Evolutionary conservation across 2,797 vertebrate species (phyloP).

Genomic region (Dendrocincla tyrannina): DNA sequence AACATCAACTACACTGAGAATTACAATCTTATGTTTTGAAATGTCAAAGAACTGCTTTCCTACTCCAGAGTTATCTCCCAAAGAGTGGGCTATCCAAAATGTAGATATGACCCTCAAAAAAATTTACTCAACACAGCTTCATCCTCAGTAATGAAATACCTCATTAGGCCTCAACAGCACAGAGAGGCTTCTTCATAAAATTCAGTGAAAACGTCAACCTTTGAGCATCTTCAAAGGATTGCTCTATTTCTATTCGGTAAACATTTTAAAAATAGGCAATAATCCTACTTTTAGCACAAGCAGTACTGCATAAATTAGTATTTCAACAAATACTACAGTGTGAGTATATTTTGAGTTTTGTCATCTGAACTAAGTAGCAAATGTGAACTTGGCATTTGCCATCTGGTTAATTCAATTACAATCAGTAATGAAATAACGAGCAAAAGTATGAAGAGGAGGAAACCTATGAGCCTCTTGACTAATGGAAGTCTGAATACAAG

Average conservation of each 20-base stretch:
- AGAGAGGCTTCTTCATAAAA: neutral
- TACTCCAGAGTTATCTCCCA: neutral
- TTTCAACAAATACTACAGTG: neutral
- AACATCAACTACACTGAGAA: neutral
- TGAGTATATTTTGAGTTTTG: neutral
- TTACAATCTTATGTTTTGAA: neutral
- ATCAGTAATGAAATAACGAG: neutral
- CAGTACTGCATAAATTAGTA: neutral
- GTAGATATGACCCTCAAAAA: neutral
- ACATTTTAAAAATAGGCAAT: neutral
- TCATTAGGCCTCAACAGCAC: neutral
- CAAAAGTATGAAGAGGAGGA: neutral
- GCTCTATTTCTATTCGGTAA: neutral
- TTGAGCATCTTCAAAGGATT: neutral
- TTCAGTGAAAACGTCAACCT: neutral
- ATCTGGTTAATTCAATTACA: constrained; percentile 6
- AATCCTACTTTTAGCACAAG: neutral
- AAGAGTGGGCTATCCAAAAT: neutral
- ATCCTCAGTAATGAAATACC: neutral
- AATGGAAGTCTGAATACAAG: neutral
- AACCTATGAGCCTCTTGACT: neutral
- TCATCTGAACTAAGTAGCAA: neutral
- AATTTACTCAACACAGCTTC: neutral
- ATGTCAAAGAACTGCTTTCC: neutral
- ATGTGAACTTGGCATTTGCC: neutral